Evolutionary conservation across 1,140 invertebrate genomes (phyloP), one percentile per base, ranked within the genome.

Genomic region (Apocrypta bakeri): DNA sequence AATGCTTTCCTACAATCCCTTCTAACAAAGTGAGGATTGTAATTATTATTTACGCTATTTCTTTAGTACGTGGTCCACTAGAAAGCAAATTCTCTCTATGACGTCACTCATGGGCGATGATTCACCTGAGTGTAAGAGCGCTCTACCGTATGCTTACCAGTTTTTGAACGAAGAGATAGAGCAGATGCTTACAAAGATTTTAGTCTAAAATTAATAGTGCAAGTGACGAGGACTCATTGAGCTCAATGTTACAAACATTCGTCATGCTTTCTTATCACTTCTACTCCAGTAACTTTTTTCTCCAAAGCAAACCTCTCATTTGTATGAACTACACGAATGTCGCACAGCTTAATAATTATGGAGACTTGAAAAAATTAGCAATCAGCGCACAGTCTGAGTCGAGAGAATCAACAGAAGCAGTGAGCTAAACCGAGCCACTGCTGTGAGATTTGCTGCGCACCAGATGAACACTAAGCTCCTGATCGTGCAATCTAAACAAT

Each of bases 361-460:
- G 69, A 72, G 69, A 72, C 33, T 72, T 72, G 33, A 42, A 72
- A 72, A 72, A 72, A 72, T 72, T 72, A 72, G 69, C 69, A 72
- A 72, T 72, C 69, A 72, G 17, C 69, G 69, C 24, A 11, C n/a
- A 37, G n/a, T n/a, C n/a, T n/a, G 31, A 37, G 33, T 17, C 25
- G 69, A 17, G 31, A 33, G 24, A 71, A 24, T 31, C 42, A 48
- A 48, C 42, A 48, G 42, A 48, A 48, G 40, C 40, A 1, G 14
- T 12, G 21, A 4, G 21, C 42, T 48, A 1, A 17, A 17, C 42
- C 21, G n/a, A 48, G 42, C 42, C 1, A 11, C 8, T 42, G 40
- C 40, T 11, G 40, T n/a, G 8, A n/a, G 37, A n/a, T n/a, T 64
- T 64, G n/a, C n/a, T 25, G 11, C 63, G n/a, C 69, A 71, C 3